Evolutionary conservation across 2,888 invertebrate genomes (phyloP).

Genomic region (Autographa gamma): DNA sequence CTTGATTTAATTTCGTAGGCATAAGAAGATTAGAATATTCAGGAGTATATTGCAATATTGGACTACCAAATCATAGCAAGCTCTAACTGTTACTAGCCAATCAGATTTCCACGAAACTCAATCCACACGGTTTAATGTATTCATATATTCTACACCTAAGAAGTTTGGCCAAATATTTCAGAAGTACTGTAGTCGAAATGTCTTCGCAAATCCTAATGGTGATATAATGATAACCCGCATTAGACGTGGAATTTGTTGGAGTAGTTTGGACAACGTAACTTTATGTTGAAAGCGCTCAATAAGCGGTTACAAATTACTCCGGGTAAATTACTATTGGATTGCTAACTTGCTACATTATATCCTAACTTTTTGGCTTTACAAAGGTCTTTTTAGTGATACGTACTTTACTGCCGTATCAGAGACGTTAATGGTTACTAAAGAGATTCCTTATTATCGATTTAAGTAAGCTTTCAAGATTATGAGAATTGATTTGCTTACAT

Average conservation of each 20-base stretch:
- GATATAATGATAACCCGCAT: conserved; percentile 23
- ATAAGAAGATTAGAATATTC: not conserved
- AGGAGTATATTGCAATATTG: not conserved
- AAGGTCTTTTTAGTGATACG: not conserved
- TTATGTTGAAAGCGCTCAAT: conserved; percentile 35
- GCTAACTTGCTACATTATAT: conserved; percentile 26
- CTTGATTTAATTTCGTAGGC: not conserved
- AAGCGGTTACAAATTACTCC: conserved; percentile 40
- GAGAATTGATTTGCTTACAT: no score
- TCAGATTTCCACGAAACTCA: not conserved
- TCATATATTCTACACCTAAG: not conserved
- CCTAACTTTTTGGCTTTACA: conserved; percentile 30
- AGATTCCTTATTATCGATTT: no score
- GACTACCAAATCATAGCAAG: not conserved
- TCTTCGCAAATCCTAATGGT: conserved; percentile 15
- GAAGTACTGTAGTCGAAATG: conserved; percentile 18
- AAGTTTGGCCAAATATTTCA: not conserved
- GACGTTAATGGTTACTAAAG: no score
- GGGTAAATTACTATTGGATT: conserved; percentile 33
- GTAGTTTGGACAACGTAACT: conserved; percentile 15
- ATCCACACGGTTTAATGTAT: not conserved
- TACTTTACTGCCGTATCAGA: no score
- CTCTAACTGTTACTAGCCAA: not conserved
- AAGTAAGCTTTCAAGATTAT: no score
- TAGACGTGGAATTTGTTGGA: conserved; percentile 12